Base-by-base conservation (phyloP, 2,888 invertebrate genomes). In the Minunthozetes semirufus region DNA sequence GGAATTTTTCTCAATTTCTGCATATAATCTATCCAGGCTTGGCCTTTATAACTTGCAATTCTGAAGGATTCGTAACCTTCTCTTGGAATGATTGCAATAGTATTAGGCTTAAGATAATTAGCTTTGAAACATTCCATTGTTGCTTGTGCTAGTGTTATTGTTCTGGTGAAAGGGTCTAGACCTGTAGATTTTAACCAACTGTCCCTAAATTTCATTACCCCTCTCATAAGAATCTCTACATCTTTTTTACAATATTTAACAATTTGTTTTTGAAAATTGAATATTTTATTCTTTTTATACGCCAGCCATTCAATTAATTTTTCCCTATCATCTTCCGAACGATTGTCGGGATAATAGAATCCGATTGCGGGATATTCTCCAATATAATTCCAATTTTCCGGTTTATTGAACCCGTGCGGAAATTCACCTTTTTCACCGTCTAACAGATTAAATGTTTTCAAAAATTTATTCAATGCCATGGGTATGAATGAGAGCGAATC, bases 211-310 rank as follows among this genome's bases (percentile, higher is more conserved):
- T 75, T 70, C 73, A 73, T 72, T 22, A 53, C 63, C 8, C 33
- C 71, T 73, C 27, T 66, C 22, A 59, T 27, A 19, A 77, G 59
- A 48, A 78, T 74, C 2, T 56, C 9, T 5, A 80, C 78, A 73
- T 80, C 79, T 8, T 63, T 68, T 9, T 38, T 38, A 71, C 80
- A 80, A 66, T 79, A 80, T 19, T 75, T 73, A 4, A 27, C 42
- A 13, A 79, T 73, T 66, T 80, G 78, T 17, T 75, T 59, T 50
- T 75, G 38, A 73, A 79, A 78, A 75, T 79, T 66, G 63, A 80
- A 80, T 13, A 42, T 42, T n/a, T 75, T 38, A 27, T 76, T 70
- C 33, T 50, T 76, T 74, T 22, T 76, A 27, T n/a, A 72, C 19
- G 1, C 75, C 42, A 56, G 74, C 61, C 77, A 74, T 5, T 50